These are phyloP conservation scores for Brachymystax lenok DNA, from an alignment of 2,797 vertebrate genomes.

Conservation along the genomic window DNA sequence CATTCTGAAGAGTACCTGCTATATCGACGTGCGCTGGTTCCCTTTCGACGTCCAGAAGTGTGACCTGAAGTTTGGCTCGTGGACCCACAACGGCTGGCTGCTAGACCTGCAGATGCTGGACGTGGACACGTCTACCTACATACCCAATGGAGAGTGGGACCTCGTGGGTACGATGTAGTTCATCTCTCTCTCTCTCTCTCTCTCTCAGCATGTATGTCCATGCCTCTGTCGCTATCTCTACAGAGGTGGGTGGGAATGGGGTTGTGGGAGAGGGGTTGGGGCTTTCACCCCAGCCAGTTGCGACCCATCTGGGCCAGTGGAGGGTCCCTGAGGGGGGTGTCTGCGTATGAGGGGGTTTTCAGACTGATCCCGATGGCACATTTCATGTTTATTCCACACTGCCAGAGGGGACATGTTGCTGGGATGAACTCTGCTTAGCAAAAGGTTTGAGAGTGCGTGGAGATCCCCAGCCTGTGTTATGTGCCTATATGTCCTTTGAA, in stretches of 20 bases:
- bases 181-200: neutral
- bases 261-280: neutral
- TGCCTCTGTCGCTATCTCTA: too few species aligned
- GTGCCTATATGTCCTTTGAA: constrained; percentile 5
- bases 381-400: neutral
- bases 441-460: too few species aligned
- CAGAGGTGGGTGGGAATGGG: neutral
- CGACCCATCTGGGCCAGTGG: too few species aligned
- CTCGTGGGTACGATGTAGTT: constrained; percentile 81
- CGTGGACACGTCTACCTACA: constrained; percentile 89
- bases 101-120: constrained; percentile 91
- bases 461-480: neutral
- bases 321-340: too few species aligned
- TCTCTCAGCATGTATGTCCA: too few species aligned
- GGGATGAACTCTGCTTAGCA: neutral
- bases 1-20: constrained; percentile 85
- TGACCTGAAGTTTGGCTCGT: constrained; percentile 90
- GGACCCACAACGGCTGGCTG: constrained; percentile 91
- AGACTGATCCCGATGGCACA: too few species aligned
- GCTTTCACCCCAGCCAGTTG: neutral
- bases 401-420: neutral
- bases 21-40: constrained; percentile 91
- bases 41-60: constrained; percentile 91
- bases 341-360: too few species aligned
- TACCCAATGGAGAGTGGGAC: constrained; percentile 92